A percentile compares a stretch with the other conserved stretches of the same genome.
Conservation (phyloP, 2,113 vertebrate species). For the Sorex fumeus region DNA sequence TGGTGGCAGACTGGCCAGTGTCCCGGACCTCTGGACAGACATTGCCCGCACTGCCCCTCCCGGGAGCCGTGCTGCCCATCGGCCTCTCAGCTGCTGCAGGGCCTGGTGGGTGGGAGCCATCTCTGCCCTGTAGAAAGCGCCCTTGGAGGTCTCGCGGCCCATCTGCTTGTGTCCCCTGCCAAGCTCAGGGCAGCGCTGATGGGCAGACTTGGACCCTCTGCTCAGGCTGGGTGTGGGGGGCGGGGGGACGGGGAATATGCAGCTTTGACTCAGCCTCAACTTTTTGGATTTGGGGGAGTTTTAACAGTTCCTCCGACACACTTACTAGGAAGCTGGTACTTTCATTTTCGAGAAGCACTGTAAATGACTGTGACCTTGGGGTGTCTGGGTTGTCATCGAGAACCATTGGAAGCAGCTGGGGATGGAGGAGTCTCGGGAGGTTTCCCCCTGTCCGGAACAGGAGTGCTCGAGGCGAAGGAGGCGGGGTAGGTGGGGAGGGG, state of each 20-base stretch:
- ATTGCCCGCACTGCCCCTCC: neutral
- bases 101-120: neutral
- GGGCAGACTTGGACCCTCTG: neutral
- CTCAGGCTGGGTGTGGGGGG: neutral
- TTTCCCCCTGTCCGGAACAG: neutral
- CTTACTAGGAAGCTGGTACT: neutral
- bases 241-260: too few species aligned
- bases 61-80: neutral
- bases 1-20: too few species aligned
- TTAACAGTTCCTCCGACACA: neutral
- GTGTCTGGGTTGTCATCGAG: constrained; percentile 9
- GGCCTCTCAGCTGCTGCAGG: neutral
- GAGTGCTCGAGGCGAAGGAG: neutral
- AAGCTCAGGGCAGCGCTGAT: fast-evolving
- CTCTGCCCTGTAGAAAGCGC: neutral
- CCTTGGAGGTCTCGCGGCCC: neutral
- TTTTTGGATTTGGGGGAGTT: neutral
- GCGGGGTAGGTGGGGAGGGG: fast-evolving
- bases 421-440: neutral
- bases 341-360: neutral
- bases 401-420: neutral
- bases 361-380: neutral
- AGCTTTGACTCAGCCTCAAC: neutral
- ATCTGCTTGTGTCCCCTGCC: neutral
- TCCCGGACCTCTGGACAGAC: neutral